Percentiles rank a stretch among this genome's conserved stretches.
Evolutionary conservation across 2,113 vertebrate genomes (phyloP).

Genomic region (Melanotaenia duboulayi): DNA sequence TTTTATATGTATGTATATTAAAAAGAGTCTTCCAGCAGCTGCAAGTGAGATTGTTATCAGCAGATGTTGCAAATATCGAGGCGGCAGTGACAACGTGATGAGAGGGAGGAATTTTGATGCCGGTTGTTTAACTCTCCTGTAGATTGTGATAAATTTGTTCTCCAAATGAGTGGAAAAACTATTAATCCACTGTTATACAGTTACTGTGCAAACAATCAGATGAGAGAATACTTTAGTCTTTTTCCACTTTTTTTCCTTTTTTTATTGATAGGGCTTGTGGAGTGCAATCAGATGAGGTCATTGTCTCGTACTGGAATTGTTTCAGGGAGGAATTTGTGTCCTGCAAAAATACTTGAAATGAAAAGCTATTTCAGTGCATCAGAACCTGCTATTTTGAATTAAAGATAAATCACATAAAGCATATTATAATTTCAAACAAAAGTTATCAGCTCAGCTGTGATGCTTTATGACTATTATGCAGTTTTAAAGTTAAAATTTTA

Average conservation of each 20-base stretch:
- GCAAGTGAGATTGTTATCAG: constrained; percentile 61
- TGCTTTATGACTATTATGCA: no score
- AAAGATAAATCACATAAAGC: not conserved
- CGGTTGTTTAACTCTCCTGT: constrained; percentile 45
- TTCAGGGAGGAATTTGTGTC: constrained; percentile 3
- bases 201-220: constrained; percentile 39
- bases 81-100: constrained; percentile 66
- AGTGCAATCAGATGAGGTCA: no score
- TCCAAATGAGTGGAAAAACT: constrained; percentile 39
- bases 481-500: no score
- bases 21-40: constrained; percentile 18
- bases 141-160: constrained; percentile 45
- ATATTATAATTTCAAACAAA: not conserved
- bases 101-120: constrained; percentile 68
- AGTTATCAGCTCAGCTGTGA: not conserved
- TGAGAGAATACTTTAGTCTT: constrained; percentile 23
- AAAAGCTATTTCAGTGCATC: not conserved
- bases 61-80: constrained; percentile 69
- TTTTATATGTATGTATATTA: constrained; percentile 6
- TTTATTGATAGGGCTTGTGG: not conserved
- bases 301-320: constrained; percentile 25
- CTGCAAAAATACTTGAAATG: not conserved
- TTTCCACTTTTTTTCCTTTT: constrained; percentile 9
- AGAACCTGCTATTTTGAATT: not conserved
- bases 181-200: constrained; percentile 24